phyloP scores from a whole-genome alignment of 2,113 vertebrate genomes.

The Suricata suricatta region DNA sequence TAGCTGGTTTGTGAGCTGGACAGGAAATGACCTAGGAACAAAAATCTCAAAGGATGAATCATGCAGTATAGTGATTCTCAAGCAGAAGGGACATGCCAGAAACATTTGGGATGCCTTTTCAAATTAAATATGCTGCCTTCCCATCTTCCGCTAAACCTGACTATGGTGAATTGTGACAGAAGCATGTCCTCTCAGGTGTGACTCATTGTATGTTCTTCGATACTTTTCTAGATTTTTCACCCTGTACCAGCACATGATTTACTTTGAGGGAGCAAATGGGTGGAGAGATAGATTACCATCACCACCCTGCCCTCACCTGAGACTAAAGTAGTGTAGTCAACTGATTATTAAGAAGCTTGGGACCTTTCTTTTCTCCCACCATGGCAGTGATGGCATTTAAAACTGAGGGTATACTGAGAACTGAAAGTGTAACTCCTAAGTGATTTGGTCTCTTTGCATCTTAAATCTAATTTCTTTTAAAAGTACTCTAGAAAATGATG shows the following conservation, averaged over 20 bases:
- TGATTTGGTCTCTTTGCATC: background rate
- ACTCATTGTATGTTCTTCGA: background rate
- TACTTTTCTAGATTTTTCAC: background rate
- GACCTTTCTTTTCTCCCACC: background rate
- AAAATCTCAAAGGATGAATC: conserved; percentile 43
- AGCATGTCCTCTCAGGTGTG: background rate
- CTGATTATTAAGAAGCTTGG: background rate
- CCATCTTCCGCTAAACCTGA: background rate
- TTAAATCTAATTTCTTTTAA: conserved; percentile 3
- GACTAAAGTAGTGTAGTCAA: background rate
- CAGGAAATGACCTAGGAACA: conserved; percentile 46
- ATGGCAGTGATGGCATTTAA: conserved; percentile 9
- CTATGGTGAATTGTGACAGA: background rate
- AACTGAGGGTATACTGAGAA: background rate
- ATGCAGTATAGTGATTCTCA: background rate
- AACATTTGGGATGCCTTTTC: background rate
- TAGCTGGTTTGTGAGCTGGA: conserved; percentile 10
- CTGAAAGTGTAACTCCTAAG: background rate
- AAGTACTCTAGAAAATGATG: background rate
- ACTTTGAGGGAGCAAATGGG: background rate
- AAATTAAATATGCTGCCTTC: background rate
- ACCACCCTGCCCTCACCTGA: background rate
- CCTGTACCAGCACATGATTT: background rate
- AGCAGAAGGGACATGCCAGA: background rate
- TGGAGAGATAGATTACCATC: background rate